Conservation (phyloP, 2,888 invertebrate genomes). For the Imbricaverruca yamaguchii region DNA sequence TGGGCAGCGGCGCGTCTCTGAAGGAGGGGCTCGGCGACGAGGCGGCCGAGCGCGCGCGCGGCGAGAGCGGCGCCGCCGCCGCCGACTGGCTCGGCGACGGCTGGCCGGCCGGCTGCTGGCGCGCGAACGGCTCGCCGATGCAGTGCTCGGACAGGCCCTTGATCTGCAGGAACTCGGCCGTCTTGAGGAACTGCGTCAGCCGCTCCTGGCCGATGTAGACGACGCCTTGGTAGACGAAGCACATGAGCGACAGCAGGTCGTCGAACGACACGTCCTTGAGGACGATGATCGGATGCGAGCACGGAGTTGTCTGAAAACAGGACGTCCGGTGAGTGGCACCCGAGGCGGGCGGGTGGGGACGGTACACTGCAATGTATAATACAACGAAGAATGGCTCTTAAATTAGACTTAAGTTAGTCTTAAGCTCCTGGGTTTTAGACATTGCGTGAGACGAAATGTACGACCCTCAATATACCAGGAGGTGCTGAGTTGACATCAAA, state of each 20-base stretch:
- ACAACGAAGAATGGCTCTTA: no score
- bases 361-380: no score
- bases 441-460: no score
- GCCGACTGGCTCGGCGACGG: slow-evolving; percentile 3
- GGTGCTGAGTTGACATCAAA: no score
- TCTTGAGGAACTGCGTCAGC: slow-evolving; percentile 56
- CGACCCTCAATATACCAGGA: no score
- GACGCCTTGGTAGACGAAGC: slow-evolving; percentile 63
- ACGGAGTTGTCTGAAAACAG: slow-evolving; percentile 56
- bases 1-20: not conserved
- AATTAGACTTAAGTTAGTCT: no score
- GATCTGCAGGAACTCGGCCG: slow-evolving; percentile 59
- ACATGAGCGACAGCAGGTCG: slow-evolving; percentile 58
- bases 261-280: slow-evolving; percentile 59
- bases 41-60: not conserved
- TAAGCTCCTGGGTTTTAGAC: no score
- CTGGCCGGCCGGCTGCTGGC: slow-evolving; percentile 22
- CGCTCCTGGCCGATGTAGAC: slow-evolving; percentile 61
- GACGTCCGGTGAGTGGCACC: not conserved
- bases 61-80: not conserved
- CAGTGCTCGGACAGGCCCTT: slow-evolving; percentile 51
- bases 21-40: slow-evolving; percentile 5
- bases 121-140: slow-evolving; percentile 30
- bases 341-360: no score
- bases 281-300: slow-evolving; percentile 64